Evolutionary conservation across 2,113 vertebrate species (phyloP).

Genomic region (Leucoraja erinaceus): DNA sequence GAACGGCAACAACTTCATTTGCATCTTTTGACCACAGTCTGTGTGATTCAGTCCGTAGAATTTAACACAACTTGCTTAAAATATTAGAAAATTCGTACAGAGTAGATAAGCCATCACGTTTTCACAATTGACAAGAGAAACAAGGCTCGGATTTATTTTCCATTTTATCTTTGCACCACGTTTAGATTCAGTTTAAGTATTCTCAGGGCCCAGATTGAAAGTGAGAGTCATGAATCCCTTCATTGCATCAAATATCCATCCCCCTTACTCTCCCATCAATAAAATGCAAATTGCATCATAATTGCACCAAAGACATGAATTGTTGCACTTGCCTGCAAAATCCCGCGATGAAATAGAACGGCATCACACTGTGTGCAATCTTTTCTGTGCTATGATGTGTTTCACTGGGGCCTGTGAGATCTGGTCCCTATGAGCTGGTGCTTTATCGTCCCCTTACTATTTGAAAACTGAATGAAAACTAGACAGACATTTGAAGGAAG

Average conservation of each 20-base stretch:
- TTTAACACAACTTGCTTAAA: background rate
- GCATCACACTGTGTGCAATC: background rate
- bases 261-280: background rate
- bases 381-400: background rate
- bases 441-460: background rate
- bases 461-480: background rate
- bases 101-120: background rate
- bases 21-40: too few species aligned
- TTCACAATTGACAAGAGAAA: background rate
- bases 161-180: background rate
- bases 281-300: background rate
- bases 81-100: background rate
- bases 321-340: too few species aligned
- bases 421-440: background rate
- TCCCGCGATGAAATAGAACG: background rate
- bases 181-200: background rate
- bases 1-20: too few species aligned
- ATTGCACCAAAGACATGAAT: background rate
- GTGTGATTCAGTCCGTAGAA: background rate
- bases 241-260: too few species aligned
- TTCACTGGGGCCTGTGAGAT: background rate
- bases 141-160: background rate
- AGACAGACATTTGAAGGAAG: background rate
- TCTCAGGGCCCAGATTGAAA: background rate
- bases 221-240: background rate